phyloP scores from a whole-genome alignment of 2,888 invertebrate genomes.

The Physocephala rufipes region DNA sequence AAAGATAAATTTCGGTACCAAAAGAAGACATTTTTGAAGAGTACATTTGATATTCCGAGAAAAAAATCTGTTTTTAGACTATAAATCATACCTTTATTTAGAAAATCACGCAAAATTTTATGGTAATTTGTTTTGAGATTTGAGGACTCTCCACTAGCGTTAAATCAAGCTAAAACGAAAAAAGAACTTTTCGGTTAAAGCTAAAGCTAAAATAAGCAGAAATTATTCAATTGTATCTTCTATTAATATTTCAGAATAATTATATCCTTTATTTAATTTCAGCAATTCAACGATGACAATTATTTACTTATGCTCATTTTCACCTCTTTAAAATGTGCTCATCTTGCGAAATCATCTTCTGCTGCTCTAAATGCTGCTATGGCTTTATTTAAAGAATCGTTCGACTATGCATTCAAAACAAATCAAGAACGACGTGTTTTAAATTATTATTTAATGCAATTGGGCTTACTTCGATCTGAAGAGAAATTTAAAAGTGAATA shows the following conservation, averaged over 20 bases:
- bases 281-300: constrained; percentile 60
- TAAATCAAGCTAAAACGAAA: not conserved
- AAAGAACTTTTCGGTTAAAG: not conserved
- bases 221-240: no score
- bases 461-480: constrained; percentile 61
- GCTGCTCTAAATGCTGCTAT: constrained; percentile 60
- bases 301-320: constrained; percentile 61
- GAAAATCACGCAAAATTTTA: no score
- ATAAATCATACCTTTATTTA: no score
- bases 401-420: constrained; percentile 60
- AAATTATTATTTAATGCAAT: constrained; percentile 62
- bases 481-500: constrained; percentile 59
- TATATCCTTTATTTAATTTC: constrained; percentile 14
- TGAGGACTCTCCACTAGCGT: not conserved
- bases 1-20: no score
- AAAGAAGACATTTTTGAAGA: no score
- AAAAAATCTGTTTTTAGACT: no score
- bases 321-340: constrained; percentile 63
- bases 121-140: no score
- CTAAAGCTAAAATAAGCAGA: no score
- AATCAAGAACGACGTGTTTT: constrained; percentile 61
- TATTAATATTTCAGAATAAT: no score
- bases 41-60: no score
- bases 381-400: constrained; percentile 57
- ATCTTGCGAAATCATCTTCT: constrained; percentile 56